These are phyloP conservation scores for Cephus pygmeus DNA, from an alignment of 2,888 invertebrate genomes.

Conservation along the genomic window DNA sequence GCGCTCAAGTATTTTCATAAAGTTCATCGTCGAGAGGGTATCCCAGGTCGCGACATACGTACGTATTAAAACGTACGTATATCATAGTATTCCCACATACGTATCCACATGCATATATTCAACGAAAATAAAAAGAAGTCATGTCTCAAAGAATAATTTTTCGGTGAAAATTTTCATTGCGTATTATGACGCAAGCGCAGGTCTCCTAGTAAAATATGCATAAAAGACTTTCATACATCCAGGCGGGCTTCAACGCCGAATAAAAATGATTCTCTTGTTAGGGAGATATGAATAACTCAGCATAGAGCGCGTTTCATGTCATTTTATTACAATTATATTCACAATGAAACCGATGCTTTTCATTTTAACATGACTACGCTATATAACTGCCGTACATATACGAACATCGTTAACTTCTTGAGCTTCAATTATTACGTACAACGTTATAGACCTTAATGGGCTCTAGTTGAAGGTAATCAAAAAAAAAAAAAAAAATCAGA, in stretches of 20 bases:
- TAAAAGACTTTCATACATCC: background rate
- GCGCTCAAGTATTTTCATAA: constrained; percentile 20
- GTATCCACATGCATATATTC: background rate
- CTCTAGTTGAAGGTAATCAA: background rate
- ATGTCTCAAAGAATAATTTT: background rate
- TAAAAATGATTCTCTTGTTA: constrained; percentile 3
- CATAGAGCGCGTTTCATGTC: background rate
- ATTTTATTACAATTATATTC: background rate
- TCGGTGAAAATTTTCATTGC: constrained; percentile 1
- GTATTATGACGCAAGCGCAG: background rate
- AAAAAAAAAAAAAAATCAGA: background rate
- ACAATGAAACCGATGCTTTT: background rate
- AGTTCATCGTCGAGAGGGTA: constrained; percentile 27
- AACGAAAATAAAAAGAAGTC: background rate
- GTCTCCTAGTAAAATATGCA: background rate
- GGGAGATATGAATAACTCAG: background rate
- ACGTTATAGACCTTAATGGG: background rate
- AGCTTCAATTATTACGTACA: background rate
- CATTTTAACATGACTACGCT: background rate
- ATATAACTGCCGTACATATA: background rate
- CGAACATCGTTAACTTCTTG: background rate
- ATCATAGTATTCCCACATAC: background rate
- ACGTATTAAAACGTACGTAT: background rate
- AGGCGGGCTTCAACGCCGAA: background rate
- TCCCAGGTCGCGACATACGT: background rate